These are phyloP conservation scores for Halesus radiatus DNA, from an alignment of 1,140 invertebrate species.

Conservation along the genomic window DNA sequence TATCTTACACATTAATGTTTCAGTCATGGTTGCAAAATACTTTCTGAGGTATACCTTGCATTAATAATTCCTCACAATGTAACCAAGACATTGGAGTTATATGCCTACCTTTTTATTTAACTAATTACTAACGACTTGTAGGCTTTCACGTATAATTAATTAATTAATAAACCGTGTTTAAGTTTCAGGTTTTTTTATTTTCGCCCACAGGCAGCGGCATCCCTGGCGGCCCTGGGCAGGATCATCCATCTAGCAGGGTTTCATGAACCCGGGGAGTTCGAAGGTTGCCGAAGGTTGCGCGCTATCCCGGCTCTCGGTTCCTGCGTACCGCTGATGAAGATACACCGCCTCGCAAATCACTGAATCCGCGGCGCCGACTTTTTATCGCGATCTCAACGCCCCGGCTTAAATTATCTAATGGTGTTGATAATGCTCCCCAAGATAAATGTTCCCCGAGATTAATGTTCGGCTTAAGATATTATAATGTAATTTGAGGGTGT, in stretches of 20 bases:
- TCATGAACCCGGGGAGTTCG: conserved; percentile 34
- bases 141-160: too few relatives aligned
- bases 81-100: too few relatives aligned
- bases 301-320: neutral
- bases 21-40: too few relatives aligned
- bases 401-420: neutral
- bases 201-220: too few relatives aligned
- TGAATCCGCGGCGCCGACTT: neutral
- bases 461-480: neutral
- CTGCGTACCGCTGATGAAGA: neutral
- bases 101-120: too few relatives aligned
- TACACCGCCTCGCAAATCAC: conserved; percentile 24
- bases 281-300: conserved; percentile 16
- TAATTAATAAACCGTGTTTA: too few relatives aligned
- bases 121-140: too few relatives aligned
- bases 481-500: conserved; percentile 2
- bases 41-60: too few relatives aligned
- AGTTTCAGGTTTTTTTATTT: too few relatives aligned
- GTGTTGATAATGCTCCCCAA: neutral
- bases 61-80: too few relatives aligned
- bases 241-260: neutral
- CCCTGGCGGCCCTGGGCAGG: neutral
- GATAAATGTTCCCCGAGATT: neutral
- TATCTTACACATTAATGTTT: too few relatives aligned
- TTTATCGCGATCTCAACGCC: neutral